These are phyloP conservation scores for Drosophila orosa DNA, from an alignment of 1,140 invertebrate genomes.

Conservation along the genomic window DNA sequence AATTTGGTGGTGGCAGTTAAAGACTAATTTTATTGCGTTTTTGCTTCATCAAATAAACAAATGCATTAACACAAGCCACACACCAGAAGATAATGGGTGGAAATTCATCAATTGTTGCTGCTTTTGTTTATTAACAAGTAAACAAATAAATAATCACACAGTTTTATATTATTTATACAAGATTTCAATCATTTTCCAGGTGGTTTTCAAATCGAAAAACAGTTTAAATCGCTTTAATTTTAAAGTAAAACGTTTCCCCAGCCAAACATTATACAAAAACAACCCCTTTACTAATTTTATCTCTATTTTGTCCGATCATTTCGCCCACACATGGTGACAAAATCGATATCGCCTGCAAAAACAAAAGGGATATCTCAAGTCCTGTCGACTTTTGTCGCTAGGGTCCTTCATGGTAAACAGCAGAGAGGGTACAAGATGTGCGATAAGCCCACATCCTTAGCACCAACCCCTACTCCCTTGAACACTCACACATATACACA, in stretches of 20 bases:
- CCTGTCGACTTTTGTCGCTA: slow-evolving; percentile 33
- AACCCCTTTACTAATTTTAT: slow-evolving; percentile 1
- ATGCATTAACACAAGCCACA: slow-evolving; percentile 18
- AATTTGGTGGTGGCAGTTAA: slow-evolving; percentile 28
- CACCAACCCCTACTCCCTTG: neutral
- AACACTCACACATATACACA: neutral
- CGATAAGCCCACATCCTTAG: slow-evolving; percentile 25
- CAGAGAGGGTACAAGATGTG: slow-evolving; percentile 10
- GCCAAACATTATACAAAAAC: neutral
- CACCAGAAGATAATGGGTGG: slow-evolving; percentile 12
- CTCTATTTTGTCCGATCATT: neutral
- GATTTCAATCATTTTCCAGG: neutral
- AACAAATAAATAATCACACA: neutral
- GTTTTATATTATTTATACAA: neutral
- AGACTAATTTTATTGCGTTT: slow-evolving; percentile 19
- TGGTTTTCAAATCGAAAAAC: neutral
- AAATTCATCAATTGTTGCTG: neutral
- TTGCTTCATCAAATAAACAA: slow-evolving; percentile 32
- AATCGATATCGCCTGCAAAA: slow-evolving; percentile 27
- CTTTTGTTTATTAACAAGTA: neutral
- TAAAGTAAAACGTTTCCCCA: neutral
- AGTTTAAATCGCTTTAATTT: neutral
- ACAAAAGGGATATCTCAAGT: slow-evolving; percentile 23
- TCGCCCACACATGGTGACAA: slow-evolving; percentile 13
- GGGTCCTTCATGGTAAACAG: slow-evolving; percentile 16